Percentiles rank a stretch among this genome's conserved stretches.
Evolutionary conservation across 2,797 vertebrate genomes (phyloP).

Genomic region (Rhinatrema bivittatum): DNA sequence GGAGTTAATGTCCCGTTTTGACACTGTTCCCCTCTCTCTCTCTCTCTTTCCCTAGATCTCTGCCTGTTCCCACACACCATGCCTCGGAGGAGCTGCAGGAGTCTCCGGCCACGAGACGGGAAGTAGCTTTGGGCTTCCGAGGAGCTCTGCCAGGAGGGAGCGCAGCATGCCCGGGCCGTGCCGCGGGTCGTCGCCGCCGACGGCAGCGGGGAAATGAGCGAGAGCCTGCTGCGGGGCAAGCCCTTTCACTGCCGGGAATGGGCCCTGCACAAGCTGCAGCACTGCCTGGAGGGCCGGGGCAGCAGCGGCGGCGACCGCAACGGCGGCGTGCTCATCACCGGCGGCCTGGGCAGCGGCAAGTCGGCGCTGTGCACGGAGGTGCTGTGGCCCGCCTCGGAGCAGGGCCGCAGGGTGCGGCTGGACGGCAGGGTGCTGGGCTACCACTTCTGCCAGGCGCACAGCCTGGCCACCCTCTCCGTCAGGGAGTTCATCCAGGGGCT

Average conservation of each 20-base stretch:
- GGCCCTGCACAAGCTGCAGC: slow-evolving; percentile 66
- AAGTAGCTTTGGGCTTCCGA: too few relatives aligned
- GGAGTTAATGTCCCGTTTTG: too few relatives aligned
- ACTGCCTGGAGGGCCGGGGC: slow-evolving; percentile 47
- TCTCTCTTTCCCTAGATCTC: too few relatives aligned
- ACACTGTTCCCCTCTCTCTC: too few relatives aligned
- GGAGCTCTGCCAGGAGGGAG: too few relatives aligned
- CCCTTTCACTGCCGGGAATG: slow-evolving; percentile 72
- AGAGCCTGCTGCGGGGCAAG: slow-evolving; percentile 57
- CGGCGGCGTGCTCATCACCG: slow-evolving; percentile 50
- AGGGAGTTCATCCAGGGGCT: slow-evolving; percentile 60
- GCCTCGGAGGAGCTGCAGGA: too few relatives aligned
- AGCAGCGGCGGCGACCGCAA: slow-evolving; percentile 27
- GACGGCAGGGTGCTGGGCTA: slow-evolving; percentile 56
- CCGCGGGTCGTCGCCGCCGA: not conserved
- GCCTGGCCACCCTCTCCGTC: slow-evolving; percentile 44
- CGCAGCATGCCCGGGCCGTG: too few relatives aligned
- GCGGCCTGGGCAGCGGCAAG: slow-evolving; percentile 69
- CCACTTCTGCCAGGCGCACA: slow-evolving; percentile 68
- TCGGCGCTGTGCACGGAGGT: slow-evolving; percentile 61
- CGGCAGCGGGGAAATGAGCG: slow-evolving; percentile 11
- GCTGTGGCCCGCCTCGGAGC: slow-evolving; percentile 58
- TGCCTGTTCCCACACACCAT: too few relatives aligned
- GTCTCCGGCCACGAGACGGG: too few relatives aligned
- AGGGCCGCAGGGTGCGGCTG: slow-evolving; percentile 37